Base-by-base conservation (phyloP, 1,140 invertebrate species). In the Drosophila paulistorum region DNA sequence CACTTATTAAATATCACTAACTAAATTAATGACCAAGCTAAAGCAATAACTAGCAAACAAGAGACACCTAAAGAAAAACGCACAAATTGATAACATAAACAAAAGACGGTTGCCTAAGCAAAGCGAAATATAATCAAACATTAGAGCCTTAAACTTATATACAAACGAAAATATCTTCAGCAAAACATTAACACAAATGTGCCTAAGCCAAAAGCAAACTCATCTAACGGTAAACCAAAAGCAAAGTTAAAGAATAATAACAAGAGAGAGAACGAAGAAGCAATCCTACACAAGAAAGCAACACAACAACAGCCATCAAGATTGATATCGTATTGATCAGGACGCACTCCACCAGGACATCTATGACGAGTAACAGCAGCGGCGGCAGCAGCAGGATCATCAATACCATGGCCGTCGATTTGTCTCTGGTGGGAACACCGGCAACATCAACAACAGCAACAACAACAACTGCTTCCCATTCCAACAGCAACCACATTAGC, bases 331-430 rank as follows among this genome's bases (percentile, higher is more conserved):
- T 65, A 65, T 51, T 65, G 54, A 42, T 30, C 58, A 37, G 48
- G 59, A 68, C 67, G 35, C 51, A 62, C 57, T 51, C 69, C 62
- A 67, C 65, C 62, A 77, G 63, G 64, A 75, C 73, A 89, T 90
- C 86, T 84, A 91, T 91, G 90, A 91, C 90, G 79, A 81, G 79
- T 70, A 84, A 54, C 51, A 73, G 9, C 71, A 79, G 74, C 74
- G 74, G 59, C 71, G 73, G 77, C 71, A 84, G 68, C 74, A 79
- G 62, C 64, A 23, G 20, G 20, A 23, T 23, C 68, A 78, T 39
- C 51, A 81, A 71, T 77, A 90, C 81, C 73, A 91, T 91, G 80
- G 76, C 90, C 76, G 74, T 91, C 62, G 90, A 91, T 62, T 68
- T 91, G 64, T 84, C 86, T 37, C 71, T 83, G 75, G 51, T 74